These are phyloP conservation scores for Lagenorhynchus albirostris DNA, from an alignment of 2,113 vertebrate genomes.

Conservation along the genomic window DNA sequence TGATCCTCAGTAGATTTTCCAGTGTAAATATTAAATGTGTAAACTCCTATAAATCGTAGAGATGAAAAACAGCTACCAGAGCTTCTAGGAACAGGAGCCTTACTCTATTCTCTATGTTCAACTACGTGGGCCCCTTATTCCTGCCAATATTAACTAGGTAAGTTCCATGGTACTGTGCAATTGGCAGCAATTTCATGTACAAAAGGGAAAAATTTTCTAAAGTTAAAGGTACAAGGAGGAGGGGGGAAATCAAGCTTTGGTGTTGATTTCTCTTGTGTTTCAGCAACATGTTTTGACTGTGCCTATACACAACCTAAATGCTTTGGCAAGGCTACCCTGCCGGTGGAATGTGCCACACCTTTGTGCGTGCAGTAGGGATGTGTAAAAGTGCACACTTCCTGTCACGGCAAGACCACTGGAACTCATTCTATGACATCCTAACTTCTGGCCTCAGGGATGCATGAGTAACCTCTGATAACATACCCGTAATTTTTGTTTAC, in stretches of 20 bases:
- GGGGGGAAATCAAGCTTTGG: background rate
- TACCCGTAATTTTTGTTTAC: background rate
- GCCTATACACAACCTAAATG: background rate
- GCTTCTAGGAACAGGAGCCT: background rate
- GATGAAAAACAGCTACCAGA: background rate
- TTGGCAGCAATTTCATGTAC: background rate
- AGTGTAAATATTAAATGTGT: constrained; percentile 6
- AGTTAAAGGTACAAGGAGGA: background rate
- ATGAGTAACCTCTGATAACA: background rate
- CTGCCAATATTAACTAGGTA: background rate
- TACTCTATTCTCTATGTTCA: background rate
- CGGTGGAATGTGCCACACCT: background rate
- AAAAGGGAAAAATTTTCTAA: background rate
- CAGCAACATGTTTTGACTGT: background rate
- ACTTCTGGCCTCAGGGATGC: background rate
- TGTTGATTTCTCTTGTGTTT: background rate
- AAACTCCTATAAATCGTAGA: background rate
- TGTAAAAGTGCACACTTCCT: background rate
- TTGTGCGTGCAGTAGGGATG: background rate
- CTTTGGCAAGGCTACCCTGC: background rate
- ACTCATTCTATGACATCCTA: background rate
- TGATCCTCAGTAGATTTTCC: background rate
- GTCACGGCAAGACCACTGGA: background rate
- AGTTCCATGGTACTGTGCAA: background rate
- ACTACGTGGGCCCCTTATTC: background rate